A percentile compares a stretch with the other conserved stretches of the same genome.
phyloP scores from a whole-genome alignment of 1,140 invertebrate genomes.

The Aphis craccivora region DNA sequence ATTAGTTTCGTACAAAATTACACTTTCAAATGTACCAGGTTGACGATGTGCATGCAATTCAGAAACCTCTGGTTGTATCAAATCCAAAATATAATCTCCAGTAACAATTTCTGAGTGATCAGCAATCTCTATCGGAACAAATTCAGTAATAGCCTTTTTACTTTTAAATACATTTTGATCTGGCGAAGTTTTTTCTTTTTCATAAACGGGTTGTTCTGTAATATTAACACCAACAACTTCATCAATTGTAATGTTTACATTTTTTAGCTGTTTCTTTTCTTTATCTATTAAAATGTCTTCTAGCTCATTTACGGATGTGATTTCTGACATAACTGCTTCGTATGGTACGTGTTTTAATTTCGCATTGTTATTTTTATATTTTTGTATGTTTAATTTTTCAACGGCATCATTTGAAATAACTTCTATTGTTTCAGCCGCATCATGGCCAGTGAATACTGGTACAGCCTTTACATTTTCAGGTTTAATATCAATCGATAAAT shows the following conservation, averaged over 20 bases:
- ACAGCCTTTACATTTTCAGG: constrained; percentile 63
- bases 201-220: constrained; percentile 27
- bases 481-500: constrained; percentile 51
- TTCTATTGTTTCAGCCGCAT: constrained; percentile 63
- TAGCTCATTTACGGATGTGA: background rate
- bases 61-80: background rate
- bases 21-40: constrained; percentile 49
- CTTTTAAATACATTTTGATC: background rate
- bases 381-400: constrained; percentile 59
- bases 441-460: constrained; percentile 62
- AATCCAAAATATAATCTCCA: constrained; percentile 21
- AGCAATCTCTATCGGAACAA: background rate
- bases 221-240: constrained; percentile 1
- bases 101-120: constrained; percentile 27
- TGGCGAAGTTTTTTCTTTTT: background rate
- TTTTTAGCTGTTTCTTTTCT: constrained; percentile 15
- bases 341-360: constrained; percentile 29
- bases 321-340: background rate
- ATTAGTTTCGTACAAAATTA: constrained; percentile 63
- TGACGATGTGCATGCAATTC: constrained; percentile 6
- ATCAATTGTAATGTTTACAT: background rate
- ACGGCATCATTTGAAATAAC: constrained; percentile 60
- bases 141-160: constrained; percentile 2
- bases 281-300: background rate
- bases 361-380: constrained; percentile 28